Conservation (phyloP, 2,888 invertebrate species). For the Eudasyphora cyanicolor region DNA sequence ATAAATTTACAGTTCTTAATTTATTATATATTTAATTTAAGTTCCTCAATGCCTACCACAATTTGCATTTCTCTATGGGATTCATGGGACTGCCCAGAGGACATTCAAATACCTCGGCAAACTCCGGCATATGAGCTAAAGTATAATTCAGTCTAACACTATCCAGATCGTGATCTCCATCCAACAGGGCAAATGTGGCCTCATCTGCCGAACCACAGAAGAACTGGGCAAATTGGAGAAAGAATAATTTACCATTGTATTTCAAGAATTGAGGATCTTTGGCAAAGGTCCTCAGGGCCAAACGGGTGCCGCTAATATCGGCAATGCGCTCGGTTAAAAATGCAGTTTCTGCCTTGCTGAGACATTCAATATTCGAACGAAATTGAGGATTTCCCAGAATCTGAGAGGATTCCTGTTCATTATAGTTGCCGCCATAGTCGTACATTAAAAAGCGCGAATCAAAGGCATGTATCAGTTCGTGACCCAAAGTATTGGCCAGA, state of each 20-base stretch:
- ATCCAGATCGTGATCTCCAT: constrained; percentile 71
- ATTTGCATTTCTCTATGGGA: constrained; percentile 69
- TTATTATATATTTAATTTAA: no score
- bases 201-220: constrained; percentile 70
- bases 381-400: constrained; percentile 66
- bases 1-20: no score
- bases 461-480: constrained; percentile 74
- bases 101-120: constrained; percentile 71
- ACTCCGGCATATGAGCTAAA: constrained; percentile 73
- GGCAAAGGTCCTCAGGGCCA: constrained; percentile 72
- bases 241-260: constrained; percentile 71
- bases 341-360: constrained; percentile 68
- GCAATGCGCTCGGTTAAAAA: constrained; percentile 72
- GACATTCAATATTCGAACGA: constrained; percentile 65
- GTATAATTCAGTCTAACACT: constrained; percentile 73
- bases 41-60: constrained; percentile 69
- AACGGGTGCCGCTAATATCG: constrained; percentile 73
- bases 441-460: constrained; percentile 72
- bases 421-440: constrained; percentile 69
- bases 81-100: constrained; percentile 69
- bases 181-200: constrained; percentile 58
- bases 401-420: constrained; percentile 37
- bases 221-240: constrained; percentile 75
- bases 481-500: constrained; percentile 74
- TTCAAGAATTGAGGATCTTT: constrained; percentile 61